Base-by-base conservation (phyloP, 2,888 invertebrate species). In the Cheilosia variabilis region DNA sequence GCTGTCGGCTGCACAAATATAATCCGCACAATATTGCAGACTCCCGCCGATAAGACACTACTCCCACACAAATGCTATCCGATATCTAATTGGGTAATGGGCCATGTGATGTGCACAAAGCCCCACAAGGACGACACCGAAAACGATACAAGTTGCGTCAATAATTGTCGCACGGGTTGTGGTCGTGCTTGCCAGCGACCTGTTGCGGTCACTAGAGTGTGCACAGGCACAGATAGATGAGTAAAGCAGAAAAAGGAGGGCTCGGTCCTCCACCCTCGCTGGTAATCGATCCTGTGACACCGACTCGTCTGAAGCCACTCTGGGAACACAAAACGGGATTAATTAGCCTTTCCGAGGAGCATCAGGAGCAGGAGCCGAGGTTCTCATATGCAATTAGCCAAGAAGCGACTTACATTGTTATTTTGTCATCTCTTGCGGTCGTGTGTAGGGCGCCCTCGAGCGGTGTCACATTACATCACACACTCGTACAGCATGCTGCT, bases 221-320 rank as follows among this genome's bases (percentile, higher is more conserved):
- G 4, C 7, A 13, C 27, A 0, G 6, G 5, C 27, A 5, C 27
- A 27, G 27, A 41, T 9, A 43, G 37, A 47, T 13, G 60, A 60
- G 19, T 7, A 43, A 31, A 52, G 43, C 17, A 55, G n/a, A 66
- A 45, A 45, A 57, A 27, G 34, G n/a, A n/a, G 24, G 68, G 27
- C 66, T 72, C 60, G 80, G 81, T 86, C 81, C 86, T 37, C 37
- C 86, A 77, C 86, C 86, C 86, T 86, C 86, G 5, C 55, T 80
- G n/a, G 86, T 72, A 86, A 86, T 52, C 43, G 81, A 86, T 76
- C 76, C 81, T 37, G 47, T 41, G 24, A 24, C 24, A 47, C 69
- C 19, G 50, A 53, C 52, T 37, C 34, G 65, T 37, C 63, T 58
- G 63, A 50, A 55, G 47, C 27, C 66, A 37, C 50, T 53, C 45